A percentile compares a stretch with the other conserved stretches of the same genome.
These are phyloP conservation scores for Parthenolecanium corni DNA, from an alignment of 2,888 invertebrate species.

Conservation along the genomic window DNA sequence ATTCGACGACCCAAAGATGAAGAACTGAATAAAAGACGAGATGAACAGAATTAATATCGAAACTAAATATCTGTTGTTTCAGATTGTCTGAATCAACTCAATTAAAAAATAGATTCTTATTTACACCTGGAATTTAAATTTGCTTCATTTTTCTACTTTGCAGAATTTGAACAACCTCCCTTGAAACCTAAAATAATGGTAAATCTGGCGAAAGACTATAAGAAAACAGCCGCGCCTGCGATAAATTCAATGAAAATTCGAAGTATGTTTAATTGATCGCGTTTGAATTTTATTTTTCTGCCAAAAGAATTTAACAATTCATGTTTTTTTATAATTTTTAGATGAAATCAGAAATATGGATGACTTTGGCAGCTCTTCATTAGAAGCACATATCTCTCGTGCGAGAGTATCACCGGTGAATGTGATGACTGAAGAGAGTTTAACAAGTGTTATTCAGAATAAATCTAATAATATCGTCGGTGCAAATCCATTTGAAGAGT, in stretches of 20 bases:
- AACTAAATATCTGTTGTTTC: too few species aligned
- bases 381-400: constrained; percentile 22
- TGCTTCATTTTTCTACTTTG: background rate
- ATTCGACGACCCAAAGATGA: too few species aligned
- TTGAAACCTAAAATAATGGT: background rate
- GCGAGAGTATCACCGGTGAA: constrained; percentile 11
- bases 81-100: too few species aligned
- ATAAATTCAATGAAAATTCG: background rate
- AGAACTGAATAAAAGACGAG: too few species aligned
- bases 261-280: background rate
- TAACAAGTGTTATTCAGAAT: constrained; percentile 38
- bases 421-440: constrained; percentile 8
- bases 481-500: constrained; percentile 51
- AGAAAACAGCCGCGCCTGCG: too few species aligned
- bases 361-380: background rate
- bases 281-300: constrained; percentile 2
- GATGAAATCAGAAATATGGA: background rate
- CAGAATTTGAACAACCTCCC: constrained; percentile 4
- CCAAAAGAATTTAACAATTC: constrained; percentile 25
- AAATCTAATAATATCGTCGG: constrained; percentile 46
- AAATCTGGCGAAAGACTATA: background rate
- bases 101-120: too few species aligned
- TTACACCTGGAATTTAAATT: too few species aligned
- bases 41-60: too few species aligned
- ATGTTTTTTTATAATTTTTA: constrained; percentile 21